Percentiles rank a stretch among this genome's conserved stretches.
These are phyloP conservation scores for Dendrolimus punctatus DNA, from an alignment of 1,140 invertebrate species.

Conservation along the genomic window DNA sequence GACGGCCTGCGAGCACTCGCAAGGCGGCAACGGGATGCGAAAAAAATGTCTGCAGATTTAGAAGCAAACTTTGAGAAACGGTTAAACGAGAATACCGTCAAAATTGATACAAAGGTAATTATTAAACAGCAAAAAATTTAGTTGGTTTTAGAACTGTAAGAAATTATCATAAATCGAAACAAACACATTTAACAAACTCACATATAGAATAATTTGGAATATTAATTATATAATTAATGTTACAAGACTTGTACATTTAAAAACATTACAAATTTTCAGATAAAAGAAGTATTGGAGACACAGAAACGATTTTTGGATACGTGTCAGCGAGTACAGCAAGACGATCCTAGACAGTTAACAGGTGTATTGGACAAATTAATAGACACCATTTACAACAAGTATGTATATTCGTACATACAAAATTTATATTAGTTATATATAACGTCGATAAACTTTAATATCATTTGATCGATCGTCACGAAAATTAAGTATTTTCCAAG, in stretches of 20 bases:
- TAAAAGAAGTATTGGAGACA: conserved; percentile 69
- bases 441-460: background rate
- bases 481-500: too few species aligned
- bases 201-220: too few species aligned
- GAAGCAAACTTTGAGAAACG: conserved; percentile 38
- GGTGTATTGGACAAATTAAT: conserved; percentile 73
- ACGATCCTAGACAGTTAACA: conserved; percentile 73
- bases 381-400: conserved; percentile 74
- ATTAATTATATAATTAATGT: too few species aligned
- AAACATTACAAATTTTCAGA: conserved; percentile 26
- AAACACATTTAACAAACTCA: too few species aligned
- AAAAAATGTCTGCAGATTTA: conserved; percentile 39
- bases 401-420: conserved; percentile 20
- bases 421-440: background rate
- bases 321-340: conserved; percentile 73
- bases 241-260: too few species aligned
- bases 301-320: conserved; percentile 75
- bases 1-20: conserved; percentile 70
- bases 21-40: conserved; percentile 43
- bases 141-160: too few species aligned
- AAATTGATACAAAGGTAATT: conserved; percentile 48
- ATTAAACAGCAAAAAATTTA: background rate
- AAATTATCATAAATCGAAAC: too few species aligned
- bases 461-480: background rate
- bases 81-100: conserved; percentile 47